Percentiles rank a stretch among this genome's conserved stretches.
phyloP scores from a whole-genome alignment of 1,140 invertebrate genomes.

The Drosophila punjabiensis region DNA sequence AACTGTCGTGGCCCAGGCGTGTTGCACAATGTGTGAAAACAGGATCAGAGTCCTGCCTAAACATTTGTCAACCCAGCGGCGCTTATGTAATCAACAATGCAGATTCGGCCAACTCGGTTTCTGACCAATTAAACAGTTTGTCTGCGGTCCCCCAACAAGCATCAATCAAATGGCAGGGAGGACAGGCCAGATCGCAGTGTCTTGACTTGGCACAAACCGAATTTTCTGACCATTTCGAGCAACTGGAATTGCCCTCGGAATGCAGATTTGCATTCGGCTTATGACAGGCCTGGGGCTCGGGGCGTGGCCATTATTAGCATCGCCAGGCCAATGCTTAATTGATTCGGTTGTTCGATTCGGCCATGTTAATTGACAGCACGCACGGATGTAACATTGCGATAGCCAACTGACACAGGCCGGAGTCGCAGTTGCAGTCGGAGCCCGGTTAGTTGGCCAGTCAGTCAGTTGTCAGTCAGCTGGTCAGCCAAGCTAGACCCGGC shows the following conservation, averaged over 20 bases:
- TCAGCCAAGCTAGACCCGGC: constrained; percentile 9
- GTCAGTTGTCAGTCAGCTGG: constrained; percentile 53
- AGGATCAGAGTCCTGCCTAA: constrained; percentile 79
- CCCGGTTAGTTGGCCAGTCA: constrained; percentile 59
- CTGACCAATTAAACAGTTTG: constrained; percentile 78
- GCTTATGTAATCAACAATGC: constrained; percentile 73
- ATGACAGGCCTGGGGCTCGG: constrained; percentile 40
- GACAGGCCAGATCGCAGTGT: constrained; percentile 42
- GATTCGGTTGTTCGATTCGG: constrained; percentile 67
- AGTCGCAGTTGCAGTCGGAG: constrained; percentile 16
- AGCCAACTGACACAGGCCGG: constrained; percentile 53
- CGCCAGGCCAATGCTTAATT: constrained; percentile 74
- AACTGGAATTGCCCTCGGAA: constrained; percentile 41
- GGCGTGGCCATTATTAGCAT: constrained; percentile 74
- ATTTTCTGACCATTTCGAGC: neutral
- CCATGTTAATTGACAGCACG: constrained; percentile 74
- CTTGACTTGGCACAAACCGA: constrained; percentile 5
- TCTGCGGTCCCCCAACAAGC: constrained; percentile 68
- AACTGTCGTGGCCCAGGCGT: constrained; percentile 51
- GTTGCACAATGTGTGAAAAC: constrained; percentile 83
- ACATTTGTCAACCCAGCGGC: constrained; percentile 77
- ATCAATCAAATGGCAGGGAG: constrained; percentile 77
- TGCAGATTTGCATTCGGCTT: constrained; percentile 40
- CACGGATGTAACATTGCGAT: constrained; percentile 79
- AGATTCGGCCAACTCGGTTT: constrained; percentile 12